Evolutionary conservation across 2,888 invertebrate species (phyloP).

Genomic region (Podabrus alpinus): DNA sequence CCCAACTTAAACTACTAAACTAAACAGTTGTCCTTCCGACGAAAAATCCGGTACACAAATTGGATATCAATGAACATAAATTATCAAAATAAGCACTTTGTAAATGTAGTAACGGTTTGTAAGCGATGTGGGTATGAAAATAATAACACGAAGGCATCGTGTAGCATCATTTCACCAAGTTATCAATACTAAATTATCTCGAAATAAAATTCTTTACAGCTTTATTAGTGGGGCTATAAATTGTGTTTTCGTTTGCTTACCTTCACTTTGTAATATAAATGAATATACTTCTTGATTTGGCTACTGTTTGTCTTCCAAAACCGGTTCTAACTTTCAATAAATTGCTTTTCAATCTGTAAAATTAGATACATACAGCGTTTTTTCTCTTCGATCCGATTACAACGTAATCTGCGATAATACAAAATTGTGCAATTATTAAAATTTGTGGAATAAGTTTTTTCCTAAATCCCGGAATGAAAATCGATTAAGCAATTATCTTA

Average conservation of each 20-base stretch:
- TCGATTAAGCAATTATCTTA: not conserved
- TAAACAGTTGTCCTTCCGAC: not conserved
- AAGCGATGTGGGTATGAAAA: conserved; percentile 24
- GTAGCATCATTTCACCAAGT: conserved; percentile 24
- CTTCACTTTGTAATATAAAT: conserved; percentile 31
- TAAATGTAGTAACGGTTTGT: conserved; percentile 26
- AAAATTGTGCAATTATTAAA: not conserved
- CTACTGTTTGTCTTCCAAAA: conserved; percentile 31
- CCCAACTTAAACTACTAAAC: not conserved
- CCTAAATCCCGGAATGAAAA: not conserved
- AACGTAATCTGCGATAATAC: not conserved
- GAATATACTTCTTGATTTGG: conserved; percentile 31
- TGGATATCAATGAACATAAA: conserved; percentile 30
- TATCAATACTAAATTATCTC: conserved; percentile 31
- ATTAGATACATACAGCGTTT: not conserved
- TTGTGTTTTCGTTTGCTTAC: conserved; percentile 29
- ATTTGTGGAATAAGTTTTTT: not conserved
- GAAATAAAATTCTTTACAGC: conserved; percentile 30
- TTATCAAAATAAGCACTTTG: conserved; percentile 29
- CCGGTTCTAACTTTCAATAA: conserved; percentile 32
- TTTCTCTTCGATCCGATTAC: not conserved
- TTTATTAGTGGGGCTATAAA: conserved; percentile 32
- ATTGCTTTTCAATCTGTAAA: conserved; percentile 18
- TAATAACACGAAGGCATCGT: conserved; percentile 17
- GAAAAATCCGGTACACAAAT: conserved; percentile 17